Conservation (phyloP, 37 sponge, comb jelly and placozoan species). For the Geodia barretti region DNA sequence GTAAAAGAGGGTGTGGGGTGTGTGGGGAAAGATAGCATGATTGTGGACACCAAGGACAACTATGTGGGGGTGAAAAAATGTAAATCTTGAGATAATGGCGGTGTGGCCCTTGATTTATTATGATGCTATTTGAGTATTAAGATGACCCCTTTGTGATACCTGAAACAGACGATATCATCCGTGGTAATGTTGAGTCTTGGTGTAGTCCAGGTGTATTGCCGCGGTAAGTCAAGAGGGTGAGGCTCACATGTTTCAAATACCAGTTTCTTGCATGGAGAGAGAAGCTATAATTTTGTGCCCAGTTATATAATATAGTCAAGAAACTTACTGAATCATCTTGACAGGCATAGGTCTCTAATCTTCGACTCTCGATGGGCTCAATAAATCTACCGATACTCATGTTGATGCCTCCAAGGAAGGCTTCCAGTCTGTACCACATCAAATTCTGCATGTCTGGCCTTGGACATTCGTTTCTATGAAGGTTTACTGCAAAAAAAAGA, state of each 20-base stretch:
- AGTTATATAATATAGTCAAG: neutral
- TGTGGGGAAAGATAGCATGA: too few species aligned
- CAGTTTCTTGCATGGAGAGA: neutral
- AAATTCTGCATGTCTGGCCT: neutral
- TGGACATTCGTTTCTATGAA: constrained; percentile 13
- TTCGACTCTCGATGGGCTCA: neutral
- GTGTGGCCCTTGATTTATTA: too few species aligned
- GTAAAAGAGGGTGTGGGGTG: neutral
- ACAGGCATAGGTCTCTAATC: neutral
- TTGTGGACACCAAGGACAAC: neutral
- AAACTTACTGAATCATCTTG: constrained; percentile 4
- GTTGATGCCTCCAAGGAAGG: neutral
- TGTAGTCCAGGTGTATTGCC: constrained; percentile 1
- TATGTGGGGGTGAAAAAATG: neutral
- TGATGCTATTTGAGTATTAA: neutral
- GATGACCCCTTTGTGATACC: neutral
- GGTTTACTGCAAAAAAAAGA: constrained; percentile 15
- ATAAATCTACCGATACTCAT: neutral
- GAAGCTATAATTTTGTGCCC: neutral
- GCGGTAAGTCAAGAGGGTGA: constrained; percentile 1
- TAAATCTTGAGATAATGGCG: neutral
- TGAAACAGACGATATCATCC: constrained; percentile 15
- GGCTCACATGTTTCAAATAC: constrained; percentile 17
- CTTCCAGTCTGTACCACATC: constrained; percentile 39
- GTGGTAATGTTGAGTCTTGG: neutral